Base-by-base conservation (phyloP, 2,113 vertebrate species). In the Aplodontia rufa region DNA sequence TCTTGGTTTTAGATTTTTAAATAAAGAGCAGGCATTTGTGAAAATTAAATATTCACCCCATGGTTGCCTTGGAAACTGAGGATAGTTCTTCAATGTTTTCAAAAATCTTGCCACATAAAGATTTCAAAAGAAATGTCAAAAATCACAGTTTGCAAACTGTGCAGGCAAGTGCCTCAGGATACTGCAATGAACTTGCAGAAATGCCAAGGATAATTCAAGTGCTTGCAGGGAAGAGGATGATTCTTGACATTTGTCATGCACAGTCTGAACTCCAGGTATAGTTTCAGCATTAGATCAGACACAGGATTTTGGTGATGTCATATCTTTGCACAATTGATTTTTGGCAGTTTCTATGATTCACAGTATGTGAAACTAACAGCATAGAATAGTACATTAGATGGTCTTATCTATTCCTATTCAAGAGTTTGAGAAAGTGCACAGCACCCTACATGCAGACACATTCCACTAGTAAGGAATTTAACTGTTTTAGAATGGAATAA, bases 401-500 rank as follows among this genome's bases (percentile, higher is more conserved):
- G 5, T 53, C 7, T 60, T 69, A 19, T 64, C 17, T 55, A 13
- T 13, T 66, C 28, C 37, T 19, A 35, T 28, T 79, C 32, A 10
- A 74, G n/a, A 16, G 1, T 47, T 35, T 60, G 45, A 83, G 14
- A 16, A 19, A 42, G 4, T 17, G 0, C 32, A 11, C 2, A 32
- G 24, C 30, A 3, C 19, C 19, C 37, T 30, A 6, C 5, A 72
- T 14, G 10, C 30, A 24, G 35, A 58, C 6, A 37, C 2, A 42
- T 19, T 16, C 19, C 17, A 6, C 24, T 55, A 62, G 6, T 19
- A 88, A 14, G 35, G 58, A 84, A n/a, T 11, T 16, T n/a, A 8
- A 14, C 90, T 90, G 55, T 84, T 87, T 85, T 91, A 83, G 20
- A 71, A 84, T 45, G 20, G 90, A 26, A 87, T n/a, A 49, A 78